phyloP scores from a whole-genome alignment of 2,888 invertebrate genomes.

The Caenorhabditis sp. region DNA sequence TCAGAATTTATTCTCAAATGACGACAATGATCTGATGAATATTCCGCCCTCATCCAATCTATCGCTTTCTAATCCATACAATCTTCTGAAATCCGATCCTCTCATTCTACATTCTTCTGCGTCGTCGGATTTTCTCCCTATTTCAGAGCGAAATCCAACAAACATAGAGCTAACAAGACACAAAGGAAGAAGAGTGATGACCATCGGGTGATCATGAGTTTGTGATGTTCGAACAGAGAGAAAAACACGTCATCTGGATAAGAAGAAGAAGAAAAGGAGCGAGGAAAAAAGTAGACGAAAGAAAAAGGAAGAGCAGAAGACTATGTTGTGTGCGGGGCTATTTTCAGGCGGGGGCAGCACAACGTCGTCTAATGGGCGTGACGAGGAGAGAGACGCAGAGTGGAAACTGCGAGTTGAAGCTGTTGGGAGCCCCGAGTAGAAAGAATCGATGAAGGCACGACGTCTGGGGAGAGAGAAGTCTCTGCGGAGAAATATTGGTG shows the following conservation, averaged over 20 bases:
- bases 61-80: slow-evolving; percentile 1
- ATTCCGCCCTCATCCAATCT: slow-evolving; percentile 22
- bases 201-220: slow-evolving; percentile 46
- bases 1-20: background rate
- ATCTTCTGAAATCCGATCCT: slow-evolving; percentile 37
- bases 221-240: slow-evolving; percentile 37
- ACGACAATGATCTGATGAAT: slow-evolving; percentile 7
- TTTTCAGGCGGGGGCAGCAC: slow-evolving; percentile 61
- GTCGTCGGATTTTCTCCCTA: background rate
- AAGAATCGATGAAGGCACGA: slow-evolving; percentile 43
- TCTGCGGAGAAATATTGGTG: slow-evolving; percentile 17
- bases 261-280: slow-evolving; percentile 3
- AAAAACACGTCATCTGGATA: slow-evolving; percentile 48
- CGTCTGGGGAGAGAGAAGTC: slow-evolving; percentile 36
- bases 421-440: slow-evolving; percentile 10
- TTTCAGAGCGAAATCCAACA: slow-evolving; percentile 1
- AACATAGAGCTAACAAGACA: slow-evolving; percentile 8
- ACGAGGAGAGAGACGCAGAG: slow-evolving; percentile 32
- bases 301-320: slow-evolving; percentile 29
- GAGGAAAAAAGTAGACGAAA: slow-evolving; percentile 16
- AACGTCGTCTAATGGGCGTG: slow-evolving; percentile 47
- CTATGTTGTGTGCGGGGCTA: slow-evolving; percentile 57
- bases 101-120: slow-evolving; percentile 29
- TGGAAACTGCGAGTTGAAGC: slow-evolving; percentile 20
- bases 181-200: slow-evolving; percentile 4